Conservation (phyloP, 92 coral and sea anemone genomes). For the Ricordea florida region DNA sequence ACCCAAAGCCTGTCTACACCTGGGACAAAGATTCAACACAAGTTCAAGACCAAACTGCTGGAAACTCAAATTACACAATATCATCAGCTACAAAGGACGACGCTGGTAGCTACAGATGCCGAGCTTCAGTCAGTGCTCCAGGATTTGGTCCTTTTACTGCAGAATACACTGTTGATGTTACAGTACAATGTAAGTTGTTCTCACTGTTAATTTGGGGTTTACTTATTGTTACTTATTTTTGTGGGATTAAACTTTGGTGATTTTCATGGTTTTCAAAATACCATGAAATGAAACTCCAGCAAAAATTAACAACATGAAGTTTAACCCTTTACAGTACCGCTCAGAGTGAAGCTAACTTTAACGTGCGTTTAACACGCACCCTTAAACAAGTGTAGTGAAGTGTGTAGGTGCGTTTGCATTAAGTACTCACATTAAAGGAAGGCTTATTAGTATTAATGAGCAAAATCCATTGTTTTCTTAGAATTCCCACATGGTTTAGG, state of each 20-base stretch:
- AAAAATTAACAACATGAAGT: neutral
- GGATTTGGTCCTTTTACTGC: neutral
- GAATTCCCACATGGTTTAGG: too few species aligned
- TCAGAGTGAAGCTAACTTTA: too few species aligned
- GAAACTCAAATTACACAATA: slow-evolving; percentile 49
- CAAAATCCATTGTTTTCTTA: too few species aligned
- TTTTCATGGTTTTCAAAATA: too few species aligned
- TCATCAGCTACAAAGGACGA: slow-evolving; percentile 38
- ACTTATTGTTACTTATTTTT: neutral
- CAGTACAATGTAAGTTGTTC: slow-evolving; percentile 56
- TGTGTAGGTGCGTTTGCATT: too few species aligned
- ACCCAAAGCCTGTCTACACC: slow-evolving; percentile 58
- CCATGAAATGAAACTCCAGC: too few species aligned
- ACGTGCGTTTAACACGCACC: too few species aligned
- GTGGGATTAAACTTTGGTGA: too few species aligned
- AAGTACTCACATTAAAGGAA: too few species aligned
- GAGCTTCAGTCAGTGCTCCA: slow-evolving; percentile 26
- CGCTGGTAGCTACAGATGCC: slow-evolving; percentile 50
- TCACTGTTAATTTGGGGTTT: neutral
- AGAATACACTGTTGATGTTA: slow-evolving; percentile 11
- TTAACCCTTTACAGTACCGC: neutral
- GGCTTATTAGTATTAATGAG: too few species aligned
- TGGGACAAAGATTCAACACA: slow-evolving; percentile 46
- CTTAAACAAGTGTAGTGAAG: too few species aligned
- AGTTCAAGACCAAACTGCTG: neutral